Evolutionary conservation across 2,113 vertebrate species (phyloP).

Genomic region (Nerophis ophidion): DNA sequence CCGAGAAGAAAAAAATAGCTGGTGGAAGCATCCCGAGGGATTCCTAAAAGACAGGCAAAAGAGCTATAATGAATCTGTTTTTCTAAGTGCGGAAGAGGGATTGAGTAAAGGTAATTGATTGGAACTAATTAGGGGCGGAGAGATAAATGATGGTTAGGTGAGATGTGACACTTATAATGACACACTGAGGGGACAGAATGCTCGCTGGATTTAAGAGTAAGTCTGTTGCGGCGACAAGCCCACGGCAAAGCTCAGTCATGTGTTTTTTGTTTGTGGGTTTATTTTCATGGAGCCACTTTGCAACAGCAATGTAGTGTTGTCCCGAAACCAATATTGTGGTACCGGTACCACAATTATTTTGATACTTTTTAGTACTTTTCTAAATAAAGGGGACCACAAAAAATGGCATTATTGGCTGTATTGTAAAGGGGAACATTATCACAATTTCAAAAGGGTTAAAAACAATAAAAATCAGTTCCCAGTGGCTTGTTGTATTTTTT

Average conservation of each 20-base stretch:
- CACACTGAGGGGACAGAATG: slow-evolving; percentile 36
- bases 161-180: slow-evolving; percentile 50
- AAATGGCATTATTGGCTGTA: no score
- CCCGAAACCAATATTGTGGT: no score
- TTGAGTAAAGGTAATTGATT: slow-evolving; percentile 64
- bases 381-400: no score
- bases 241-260: slow-evolving; percentile 24
- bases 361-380: no score
- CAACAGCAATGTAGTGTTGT: no score
- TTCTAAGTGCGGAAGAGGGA: slow-evolving; percentile 46
- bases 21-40: slow-evolving; percentile 44
- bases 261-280: slow-evolving; percentile 36
- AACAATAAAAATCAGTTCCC: no score
- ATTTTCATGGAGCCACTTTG: slow-evolving; percentile 4
- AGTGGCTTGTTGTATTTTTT: no score
- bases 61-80: slow-evolving; percentile 56
- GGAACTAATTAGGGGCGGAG: slow-evolving; percentile 57
- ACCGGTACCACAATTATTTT: no score
- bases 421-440: no score
- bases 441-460: no score
- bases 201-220: slow-evolving; percentile 37
- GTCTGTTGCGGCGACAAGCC: slow-evolving; percentile 6
- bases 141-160: slow-evolving; percentile 62
- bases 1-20: slow-evolving; percentile 23
- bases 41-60: slow-evolving; percentile 47